A percentile compares a stretch with the other conserved stretches of the same genome.
Conservation (phyloP, 2,797 vertebrate species). For the Xyrichtys novacula region DNA sequence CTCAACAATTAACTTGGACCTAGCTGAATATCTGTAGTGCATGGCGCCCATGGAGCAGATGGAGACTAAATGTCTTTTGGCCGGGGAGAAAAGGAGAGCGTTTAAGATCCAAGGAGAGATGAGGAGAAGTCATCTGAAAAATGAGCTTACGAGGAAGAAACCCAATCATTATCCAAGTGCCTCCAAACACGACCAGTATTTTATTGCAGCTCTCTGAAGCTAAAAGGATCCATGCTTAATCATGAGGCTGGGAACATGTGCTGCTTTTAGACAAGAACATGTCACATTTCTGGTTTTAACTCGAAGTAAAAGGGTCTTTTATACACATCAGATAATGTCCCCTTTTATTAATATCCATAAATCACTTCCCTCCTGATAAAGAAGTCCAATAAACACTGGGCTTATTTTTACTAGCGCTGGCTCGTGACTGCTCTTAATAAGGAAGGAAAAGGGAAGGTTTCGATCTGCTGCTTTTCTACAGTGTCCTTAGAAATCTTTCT, state of each 20-base stretch:
- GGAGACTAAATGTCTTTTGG: constrained; percentile 19
- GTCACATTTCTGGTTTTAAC: not conserved
- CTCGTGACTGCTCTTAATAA: too few species aligned
- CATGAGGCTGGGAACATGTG: not conserved
- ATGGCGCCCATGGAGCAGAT: constrained; percentile 17
- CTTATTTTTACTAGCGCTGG: too few species aligned
- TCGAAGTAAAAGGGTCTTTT: not conserved
- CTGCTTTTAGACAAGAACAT: not conserved
- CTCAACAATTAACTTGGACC: constrained; percentile 8
- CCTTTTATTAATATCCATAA: not conserved
- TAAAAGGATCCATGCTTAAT: not conserved
- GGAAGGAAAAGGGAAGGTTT: too few species aligned
- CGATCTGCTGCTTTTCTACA: too few species aligned
- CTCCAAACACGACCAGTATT: constrained; percentile 3
- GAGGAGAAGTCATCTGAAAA: constrained; percentile 25
- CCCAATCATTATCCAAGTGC: constrained; percentile 9
- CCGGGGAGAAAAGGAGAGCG: constrained; percentile 18
- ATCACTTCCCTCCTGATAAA: not conserved
- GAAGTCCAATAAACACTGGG: too few species aligned
- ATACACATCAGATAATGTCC: not conserved
- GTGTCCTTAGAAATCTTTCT: too few species aligned
- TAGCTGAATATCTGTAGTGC: constrained; percentile 7
- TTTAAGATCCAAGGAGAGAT: constrained; percentile 13
- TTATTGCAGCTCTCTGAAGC: not conserved
- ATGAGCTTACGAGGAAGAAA: not conserved